phyloP scores from a whole-genome alignment of 2,113 vertebrate genomes.

The Mesembrinibis cayennensis region DNA sequence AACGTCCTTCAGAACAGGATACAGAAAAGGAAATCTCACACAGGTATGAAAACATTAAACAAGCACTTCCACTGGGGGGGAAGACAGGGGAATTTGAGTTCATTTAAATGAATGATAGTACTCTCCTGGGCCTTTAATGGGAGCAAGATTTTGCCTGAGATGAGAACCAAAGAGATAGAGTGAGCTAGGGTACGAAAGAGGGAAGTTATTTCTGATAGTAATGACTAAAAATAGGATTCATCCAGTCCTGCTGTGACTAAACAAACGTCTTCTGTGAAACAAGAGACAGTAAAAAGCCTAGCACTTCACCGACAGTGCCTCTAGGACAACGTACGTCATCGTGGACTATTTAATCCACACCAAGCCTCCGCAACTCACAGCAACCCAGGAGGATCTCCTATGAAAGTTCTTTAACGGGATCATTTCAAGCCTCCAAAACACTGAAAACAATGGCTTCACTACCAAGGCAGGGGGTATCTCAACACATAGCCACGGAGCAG shows the following conservation, averaged over 20 bases:
- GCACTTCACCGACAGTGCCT: neutral
- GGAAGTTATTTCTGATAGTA: neutral
- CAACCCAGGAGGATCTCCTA: neutral
- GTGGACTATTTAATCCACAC: neutral
- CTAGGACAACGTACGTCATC: rapidly evolving
- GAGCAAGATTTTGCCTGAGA: neutral
- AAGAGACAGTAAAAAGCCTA: neutral
- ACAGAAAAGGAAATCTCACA: neutral
- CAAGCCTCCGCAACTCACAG: neutral
- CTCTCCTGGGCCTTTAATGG: neutral
- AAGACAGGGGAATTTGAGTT: neutral
- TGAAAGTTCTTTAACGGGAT: neutral
- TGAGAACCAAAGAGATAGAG: neutral
- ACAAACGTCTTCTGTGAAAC: neutral
- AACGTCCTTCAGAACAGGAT: neutral
- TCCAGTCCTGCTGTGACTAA: neutral
- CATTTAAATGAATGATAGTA: neutral
- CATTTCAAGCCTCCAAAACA: neutral
- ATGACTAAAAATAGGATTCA: neutral
- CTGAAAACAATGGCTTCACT: neutral
- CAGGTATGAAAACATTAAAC: constrained; percentile 13
- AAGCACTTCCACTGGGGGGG: neutral
- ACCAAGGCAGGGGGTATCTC: neutral
- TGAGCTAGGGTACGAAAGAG: neutral
- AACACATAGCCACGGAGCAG: neutral